Evolutionary conservation across 2,113 vertebrate genomes (phyloP).

Genomic region (Ia io): DNA sequence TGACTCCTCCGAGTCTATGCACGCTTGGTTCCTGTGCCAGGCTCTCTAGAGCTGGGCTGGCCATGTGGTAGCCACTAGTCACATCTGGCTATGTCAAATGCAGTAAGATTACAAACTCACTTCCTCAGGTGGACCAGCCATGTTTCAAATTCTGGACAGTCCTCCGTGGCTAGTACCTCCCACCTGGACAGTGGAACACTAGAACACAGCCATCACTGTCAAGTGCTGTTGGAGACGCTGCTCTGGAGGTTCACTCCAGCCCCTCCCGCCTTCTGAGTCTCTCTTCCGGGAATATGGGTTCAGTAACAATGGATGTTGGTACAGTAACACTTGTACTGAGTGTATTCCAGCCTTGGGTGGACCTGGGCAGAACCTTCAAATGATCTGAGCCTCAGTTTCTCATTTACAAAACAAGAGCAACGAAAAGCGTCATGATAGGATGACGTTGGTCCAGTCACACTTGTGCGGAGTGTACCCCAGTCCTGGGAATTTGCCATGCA

Average conservation of each 20-base stretch:
- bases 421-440: neutral
- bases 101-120: neutral
- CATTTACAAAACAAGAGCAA: neutral
- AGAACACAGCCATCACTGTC: neutral
- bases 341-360: neutral
- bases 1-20: fast-evolving
- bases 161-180: neutral
- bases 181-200: neutral
- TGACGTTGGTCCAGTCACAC: neutral
- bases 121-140: neutral
- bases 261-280: neutral
- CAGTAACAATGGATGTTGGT: no score
- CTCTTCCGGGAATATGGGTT: neutral
- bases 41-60: neutral
- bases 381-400: neutral
- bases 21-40: fast-evolving
- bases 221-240: neutral
- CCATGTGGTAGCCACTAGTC: neutral
- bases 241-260: neutral
- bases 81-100: neutral
- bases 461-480: neutral
- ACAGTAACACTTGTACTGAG: no score
- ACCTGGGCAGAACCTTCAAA: neutral
- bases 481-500: neutral
- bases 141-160: neutral